A percentile compares a stretch with the other conserved stretches of the same genome.
Conservation (phyloP, 1,140 invertebrate genomes). For the Anoplolepis gracilipes region DNA sequence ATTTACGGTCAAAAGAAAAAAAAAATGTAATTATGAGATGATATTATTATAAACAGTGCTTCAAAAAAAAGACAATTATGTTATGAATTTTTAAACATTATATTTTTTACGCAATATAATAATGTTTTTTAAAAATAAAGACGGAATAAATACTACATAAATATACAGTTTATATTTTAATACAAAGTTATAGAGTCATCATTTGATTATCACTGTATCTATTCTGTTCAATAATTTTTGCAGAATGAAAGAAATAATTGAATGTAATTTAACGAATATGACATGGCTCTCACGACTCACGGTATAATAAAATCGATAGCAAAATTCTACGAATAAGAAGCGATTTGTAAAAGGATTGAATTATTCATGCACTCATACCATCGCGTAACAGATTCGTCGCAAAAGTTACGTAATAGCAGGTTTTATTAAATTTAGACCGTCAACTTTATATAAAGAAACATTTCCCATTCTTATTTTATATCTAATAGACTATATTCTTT, state of each 20-base stretch:
- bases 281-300: background rate
- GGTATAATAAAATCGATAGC: constrained; percentile 42
- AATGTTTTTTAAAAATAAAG: background rate
- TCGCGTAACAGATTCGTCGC: constrained; percentile 15
- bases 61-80: background rate
- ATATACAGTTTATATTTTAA: background rate
- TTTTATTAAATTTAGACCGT: constrained; percentile 53
- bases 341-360: constrained; percentile 46
- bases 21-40: background rate
- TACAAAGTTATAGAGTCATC: background rate
- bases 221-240: background rate
- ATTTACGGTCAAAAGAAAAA: background rate
- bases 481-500: background rate
- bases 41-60: background rate
- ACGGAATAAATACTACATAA: background rate
- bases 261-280: constrained; percentile 29
- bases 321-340: constrained; percentile 44
- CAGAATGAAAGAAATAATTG: background rate
- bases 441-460: background rate
- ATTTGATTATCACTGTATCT: background rate
- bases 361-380: constrained; percentile 42
- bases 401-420: constrained; percentile 34
- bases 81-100: background rate
- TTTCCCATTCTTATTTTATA: constrained; percentile 2
- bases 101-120: background rate